These are phyloP conservation scores for Seira musarum DNA, from an alignment of 2,888 invertebrate species.

Conservation along the genomic window DNA sequence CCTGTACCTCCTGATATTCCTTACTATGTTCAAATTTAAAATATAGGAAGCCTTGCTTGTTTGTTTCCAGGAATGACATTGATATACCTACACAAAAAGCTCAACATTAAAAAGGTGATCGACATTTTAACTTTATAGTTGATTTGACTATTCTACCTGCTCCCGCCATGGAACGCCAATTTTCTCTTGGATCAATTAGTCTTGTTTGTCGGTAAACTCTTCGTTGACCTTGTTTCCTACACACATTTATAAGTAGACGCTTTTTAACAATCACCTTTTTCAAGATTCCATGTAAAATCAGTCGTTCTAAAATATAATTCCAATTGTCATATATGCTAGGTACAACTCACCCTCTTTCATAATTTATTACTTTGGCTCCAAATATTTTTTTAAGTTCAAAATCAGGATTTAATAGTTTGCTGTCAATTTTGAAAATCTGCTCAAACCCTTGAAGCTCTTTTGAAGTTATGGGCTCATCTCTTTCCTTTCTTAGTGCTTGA, in stretches of 20 bases:
- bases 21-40: slow-evolving; percentile 84
- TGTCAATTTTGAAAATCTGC: slow-evolving; percentile 78
- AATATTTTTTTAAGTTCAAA: slow-evolving; percentile 87
- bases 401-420: slow-evolving; percentile 83
- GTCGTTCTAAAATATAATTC: no score
- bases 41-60: slow-evolving; percentile 75
- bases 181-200: slow-evolving; percentile 81
- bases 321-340: no score
- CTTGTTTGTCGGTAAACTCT: slow-evolving; percentile 72
- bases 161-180: slow-evolving; percentile 82
- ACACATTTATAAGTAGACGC: no score
- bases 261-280: no score
- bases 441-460: slow-evolving; percentile 69
- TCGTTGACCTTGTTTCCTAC: slow-evolving; percentile 68
- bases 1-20: slow-evolving; percentile 83
- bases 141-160: slow-evolving; percentile 73
- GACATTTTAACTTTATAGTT: neutral
- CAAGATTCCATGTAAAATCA: no score
- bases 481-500: slow-evolving; percentile 67
- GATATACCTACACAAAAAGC: slow-evolving; percentile 75
- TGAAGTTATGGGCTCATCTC: slow-evolving; percentile 70
- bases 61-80: slow-evolving; percentile 79
- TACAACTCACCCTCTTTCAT: slow-evolving; percentile 75
- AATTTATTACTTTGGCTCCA: slow-evolving; percentile 84
- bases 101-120: slow-evolving; percentile 20